phyloP scores from a whole-genome alignment of 2,113 vertebrate genomes.

The Antennarius striatus region DNA sequence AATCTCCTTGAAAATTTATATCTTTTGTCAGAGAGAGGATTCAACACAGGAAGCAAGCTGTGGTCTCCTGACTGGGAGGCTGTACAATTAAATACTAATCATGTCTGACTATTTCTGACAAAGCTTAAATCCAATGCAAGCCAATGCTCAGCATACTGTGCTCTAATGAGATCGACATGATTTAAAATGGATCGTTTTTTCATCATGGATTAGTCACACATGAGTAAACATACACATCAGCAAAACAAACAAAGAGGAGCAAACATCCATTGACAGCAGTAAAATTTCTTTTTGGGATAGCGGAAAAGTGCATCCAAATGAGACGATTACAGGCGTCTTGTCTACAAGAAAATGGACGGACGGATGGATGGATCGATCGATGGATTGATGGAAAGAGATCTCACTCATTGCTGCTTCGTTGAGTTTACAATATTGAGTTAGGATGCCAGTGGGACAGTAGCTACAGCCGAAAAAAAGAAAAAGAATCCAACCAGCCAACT shows the following conservation, averaged over 20 bases:
- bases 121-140: slow-evolving; percentile 49
- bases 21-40: slow-evolving; percentile 24
- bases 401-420: no score
- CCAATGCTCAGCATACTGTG: slow-evolving; percentile 46
- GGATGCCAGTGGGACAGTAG: no score
- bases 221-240: slow-evolving; percentile 6
- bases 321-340: no score
- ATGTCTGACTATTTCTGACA: slow-evolving; percentile 53
- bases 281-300: neutral
- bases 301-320: no score
- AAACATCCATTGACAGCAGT: neutral
- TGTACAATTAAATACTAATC: slow-evolving; percentile 46
- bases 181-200: slow-evolving; percentile 31
- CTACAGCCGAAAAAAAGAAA: no score
- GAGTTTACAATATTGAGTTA: no score
- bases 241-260: neutral
- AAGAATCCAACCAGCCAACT: no score
- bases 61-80: slow-evolving; percentile 18
- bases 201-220: slow-evolving; percentile 34
- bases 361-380: no score
- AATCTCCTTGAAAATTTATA: slow-evolving; percentile 35
- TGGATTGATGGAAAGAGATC: no score
- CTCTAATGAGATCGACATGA: slow-evolving; percentile 51
- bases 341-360: no score
- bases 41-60: slow-evolving; percentile 30